phyloP scores from a whole-genome alignment of 35 echinoderm and acorn worm genomes.

The Ophioderma brevispina region DNA sequence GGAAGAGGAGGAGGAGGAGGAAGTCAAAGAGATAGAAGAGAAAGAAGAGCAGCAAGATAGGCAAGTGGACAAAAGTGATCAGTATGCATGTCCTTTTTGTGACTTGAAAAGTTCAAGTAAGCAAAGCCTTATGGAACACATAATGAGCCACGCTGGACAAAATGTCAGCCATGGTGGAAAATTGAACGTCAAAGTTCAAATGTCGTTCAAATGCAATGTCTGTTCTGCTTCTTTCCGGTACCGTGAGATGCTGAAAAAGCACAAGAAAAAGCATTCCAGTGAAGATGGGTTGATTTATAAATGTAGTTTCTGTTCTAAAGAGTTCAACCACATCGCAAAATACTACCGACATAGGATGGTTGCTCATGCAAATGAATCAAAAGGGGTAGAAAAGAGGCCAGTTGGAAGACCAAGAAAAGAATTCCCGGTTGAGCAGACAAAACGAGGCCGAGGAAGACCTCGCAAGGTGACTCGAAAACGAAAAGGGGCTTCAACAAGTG shows the following conservation, averaged over 20 bases:
- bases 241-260: background rate
- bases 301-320: background rate
- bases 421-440: no score
- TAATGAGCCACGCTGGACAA: background rate
- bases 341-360: background rate
- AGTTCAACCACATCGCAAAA: background rate
- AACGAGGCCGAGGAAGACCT: no score
- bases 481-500: no score
- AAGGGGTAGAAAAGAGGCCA: background rate
- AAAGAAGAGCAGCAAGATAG: background rate
- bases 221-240: background rate
- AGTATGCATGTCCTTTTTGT: background rate
- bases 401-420: background rate
- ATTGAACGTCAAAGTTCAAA: background rate
- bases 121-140: background rate
- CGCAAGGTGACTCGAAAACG: no score
- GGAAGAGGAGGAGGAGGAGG: background rate
- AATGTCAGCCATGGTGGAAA: background rate
- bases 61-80: background rate
- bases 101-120: background rate
- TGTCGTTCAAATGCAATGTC: background rate
- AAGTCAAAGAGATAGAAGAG: background rate
- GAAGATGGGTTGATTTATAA: background rate
- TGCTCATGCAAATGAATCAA: background rate
- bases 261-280: background rate